Conservation (phyloP, 2,113 vertebrate genomes). For the Cynocephalus volans region DNA sequence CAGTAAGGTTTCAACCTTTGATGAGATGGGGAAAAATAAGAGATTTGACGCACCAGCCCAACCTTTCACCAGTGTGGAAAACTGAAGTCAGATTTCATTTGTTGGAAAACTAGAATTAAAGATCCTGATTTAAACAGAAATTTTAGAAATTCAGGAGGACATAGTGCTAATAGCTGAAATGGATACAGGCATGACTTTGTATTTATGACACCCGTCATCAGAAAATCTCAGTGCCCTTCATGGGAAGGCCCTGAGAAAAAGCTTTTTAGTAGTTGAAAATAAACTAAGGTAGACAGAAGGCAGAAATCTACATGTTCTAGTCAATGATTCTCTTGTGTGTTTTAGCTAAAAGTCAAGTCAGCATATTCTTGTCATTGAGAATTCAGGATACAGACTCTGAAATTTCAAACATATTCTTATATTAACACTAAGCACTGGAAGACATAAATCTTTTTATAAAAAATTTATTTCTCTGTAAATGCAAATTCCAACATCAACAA, state of each 20-base stretch:
- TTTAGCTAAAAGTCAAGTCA: constrained; percentile 32
- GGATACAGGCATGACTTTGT: neutral
- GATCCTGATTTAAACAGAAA: neutral
- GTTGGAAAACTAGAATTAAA: constrained; percentile 26
- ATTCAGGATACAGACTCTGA: neutral
- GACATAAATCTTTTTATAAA: constrained; percentile 86
- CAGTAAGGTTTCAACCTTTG: neutral
- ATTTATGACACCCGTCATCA: neutral
- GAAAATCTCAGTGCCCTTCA: constrained; percentile 25
- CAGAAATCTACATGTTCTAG: neutral
- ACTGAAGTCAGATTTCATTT: constrained; percentile 13
- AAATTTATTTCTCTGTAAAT: constrained; percentile 93
- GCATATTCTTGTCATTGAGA: constrained; percentile 35
- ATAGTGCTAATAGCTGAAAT: neutral
- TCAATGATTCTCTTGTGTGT: neutral
- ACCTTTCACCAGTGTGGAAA: neutral
- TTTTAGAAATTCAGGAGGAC: neutral
- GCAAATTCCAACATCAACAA: constrained; percentile 93
- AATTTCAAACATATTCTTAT: constrained; percentile 47
- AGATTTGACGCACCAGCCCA: neutral
- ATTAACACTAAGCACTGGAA: constrained; percentile 61
- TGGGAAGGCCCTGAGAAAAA: neutral
- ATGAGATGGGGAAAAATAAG: neutral
- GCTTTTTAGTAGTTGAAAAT: neutral
- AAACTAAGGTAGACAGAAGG: constrained; percentile 16